phyloP scores from a whole-genome alignment of 2,797 vertebrate species.

The Falco cherrug region DNA sequence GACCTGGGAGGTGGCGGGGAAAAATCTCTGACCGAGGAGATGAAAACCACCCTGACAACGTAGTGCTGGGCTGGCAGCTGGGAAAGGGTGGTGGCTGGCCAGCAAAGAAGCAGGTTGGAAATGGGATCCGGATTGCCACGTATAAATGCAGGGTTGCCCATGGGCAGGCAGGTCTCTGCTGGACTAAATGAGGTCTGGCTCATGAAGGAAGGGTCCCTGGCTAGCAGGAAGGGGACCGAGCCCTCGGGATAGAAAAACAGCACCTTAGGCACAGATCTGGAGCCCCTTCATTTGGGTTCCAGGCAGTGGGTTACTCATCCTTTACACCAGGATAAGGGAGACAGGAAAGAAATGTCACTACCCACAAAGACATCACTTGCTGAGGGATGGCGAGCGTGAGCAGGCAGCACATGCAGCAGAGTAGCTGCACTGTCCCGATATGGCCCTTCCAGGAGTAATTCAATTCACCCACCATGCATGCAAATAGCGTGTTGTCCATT shows the following conservation, averaged over 20 bases:
- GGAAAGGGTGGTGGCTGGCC: background rate
- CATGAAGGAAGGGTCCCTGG: background rate
- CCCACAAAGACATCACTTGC: background rate
- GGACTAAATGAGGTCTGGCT: background rate
- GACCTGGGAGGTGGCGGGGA: background rate
- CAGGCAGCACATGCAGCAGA: background rate
- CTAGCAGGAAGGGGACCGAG: background rate
- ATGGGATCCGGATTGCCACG: accelerated
- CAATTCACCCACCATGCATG: background rate
- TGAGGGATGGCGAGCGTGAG: background rate
- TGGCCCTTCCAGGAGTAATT: background rate
- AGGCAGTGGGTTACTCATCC: background rate
- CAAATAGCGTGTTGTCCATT: background rate
- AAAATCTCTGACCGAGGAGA: background rate
- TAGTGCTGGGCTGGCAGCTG: background rate
- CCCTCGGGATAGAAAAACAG: background rate
- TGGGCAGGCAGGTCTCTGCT: accelerated
- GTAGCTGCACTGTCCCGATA: background rate
- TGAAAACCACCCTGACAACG: background rate
- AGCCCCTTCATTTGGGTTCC: background rate
- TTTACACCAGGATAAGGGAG: background rate
- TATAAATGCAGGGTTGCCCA: background rate
- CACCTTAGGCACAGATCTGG: background rate
- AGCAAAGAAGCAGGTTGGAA: background rate
- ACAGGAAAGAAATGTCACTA: background rate